Evolutionary conservation across 2,113 vertebrate species (phyloP), one percentile per base, ranked within the genome.

Genomic region (Cynocephalus volans): DNA sequence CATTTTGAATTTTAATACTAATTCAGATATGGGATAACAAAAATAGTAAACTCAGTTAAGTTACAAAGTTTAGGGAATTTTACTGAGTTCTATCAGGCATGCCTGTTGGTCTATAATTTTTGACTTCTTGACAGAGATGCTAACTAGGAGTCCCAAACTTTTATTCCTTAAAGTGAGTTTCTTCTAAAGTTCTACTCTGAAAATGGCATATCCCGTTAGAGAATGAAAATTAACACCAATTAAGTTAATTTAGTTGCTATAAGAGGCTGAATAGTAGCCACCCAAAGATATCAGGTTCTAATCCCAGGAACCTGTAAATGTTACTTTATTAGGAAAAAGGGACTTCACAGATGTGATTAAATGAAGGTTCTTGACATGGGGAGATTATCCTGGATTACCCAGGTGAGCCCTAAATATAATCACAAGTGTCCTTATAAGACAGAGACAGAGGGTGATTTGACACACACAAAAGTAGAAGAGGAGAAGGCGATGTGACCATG

Each of bases 81-180:
- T 70, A 73, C 6, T 11, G 18, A 56, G 8, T 48, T 90, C 33
- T 80, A 6, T 70, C 33, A 88, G 45, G 15, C 21, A 76, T 86
- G 19, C 19, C 72, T 77, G 36, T 52, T 70, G 33, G 14, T 31
- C 64, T 93, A 31, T 58, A 36, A 41, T 82, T 81, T 85, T 75
- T 76, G 15, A 62, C 8, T 52, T 81, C 19, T 62, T 96, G 58
- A 86, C 3, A 72, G 75, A 93, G 67, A 86, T 48, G 8, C 2
- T 85, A 50, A 36, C 36, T 56, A 54, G 19, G 48, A 93, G 31
- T 67, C n/a, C 5, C 13, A 50, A 45, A 23, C 10, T 56, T 81
- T 93, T 65, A 50, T 95, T 31, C 5, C 6, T 93, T 82, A 77
- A 95, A 31, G 26, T 45, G 26, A 15, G 93, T 93, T 93, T 93